These are phyloP conservation scores for Goniozus legneri DNA, from an alignment of 1,140 invertebrate genomes.

Conservation along the genomic window DNA sequence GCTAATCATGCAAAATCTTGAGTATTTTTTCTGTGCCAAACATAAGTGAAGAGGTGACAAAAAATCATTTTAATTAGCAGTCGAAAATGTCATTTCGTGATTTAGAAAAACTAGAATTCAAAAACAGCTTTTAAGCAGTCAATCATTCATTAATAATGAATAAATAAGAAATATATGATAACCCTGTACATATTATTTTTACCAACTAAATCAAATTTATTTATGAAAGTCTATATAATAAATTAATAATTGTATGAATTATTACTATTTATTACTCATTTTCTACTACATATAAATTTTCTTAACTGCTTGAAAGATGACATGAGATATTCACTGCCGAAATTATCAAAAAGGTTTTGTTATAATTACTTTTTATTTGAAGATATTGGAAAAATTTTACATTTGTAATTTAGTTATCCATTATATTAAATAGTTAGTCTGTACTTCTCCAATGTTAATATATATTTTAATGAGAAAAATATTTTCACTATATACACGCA, in stretches of 20 bases:
- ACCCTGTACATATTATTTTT: background rate
- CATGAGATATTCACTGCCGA: conserved; percentile 29
- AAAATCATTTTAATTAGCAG: too few species aligned
- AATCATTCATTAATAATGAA: background rate
- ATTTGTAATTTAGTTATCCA: too few species aligned
- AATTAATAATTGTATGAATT: conserved; percentile 4
- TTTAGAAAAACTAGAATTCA: conserved; percentile 23
- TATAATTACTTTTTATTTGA: too few species aligned
- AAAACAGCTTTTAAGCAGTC: conserved; percentile 31
- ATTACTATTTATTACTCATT: conserved; percentile 16
- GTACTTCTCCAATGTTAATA: too few species aligned
- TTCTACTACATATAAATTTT: conserved; percentile 13
- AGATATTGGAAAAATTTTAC: too few species aligned
- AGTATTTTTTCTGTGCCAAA: conserved; percentile 31
- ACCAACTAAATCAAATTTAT: conserved; percentile 1
- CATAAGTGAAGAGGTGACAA: conserved; percentile 10
- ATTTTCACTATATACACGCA: too few species aligned
- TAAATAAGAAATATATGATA: background rate
- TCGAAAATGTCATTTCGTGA: conserved; percentile 28
- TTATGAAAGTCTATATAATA: background rate
- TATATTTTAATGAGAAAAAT: too few species aligned
- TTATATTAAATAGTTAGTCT: too few species aligned
- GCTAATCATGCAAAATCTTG: conserved; percentile 2
- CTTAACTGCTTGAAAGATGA: conserved; percentile 26
- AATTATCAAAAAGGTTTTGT: too few species aligned